Evolutionary conservation across 2,113 vertebrate genomes (phyloP).

Genomic region (Pachypanchax playfairii): DNA sequence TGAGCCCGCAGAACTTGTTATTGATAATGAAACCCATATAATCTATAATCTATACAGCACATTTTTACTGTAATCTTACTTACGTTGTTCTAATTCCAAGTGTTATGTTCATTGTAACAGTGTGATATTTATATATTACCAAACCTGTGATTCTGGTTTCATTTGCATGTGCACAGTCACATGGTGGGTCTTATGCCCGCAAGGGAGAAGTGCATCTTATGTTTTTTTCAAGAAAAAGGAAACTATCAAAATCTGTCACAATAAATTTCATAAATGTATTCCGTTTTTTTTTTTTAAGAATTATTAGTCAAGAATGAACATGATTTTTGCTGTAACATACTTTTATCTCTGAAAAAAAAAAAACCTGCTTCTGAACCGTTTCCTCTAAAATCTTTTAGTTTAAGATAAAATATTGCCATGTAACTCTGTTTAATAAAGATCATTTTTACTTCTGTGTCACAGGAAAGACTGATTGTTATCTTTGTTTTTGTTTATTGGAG

Average conservation of each 20-base stretch:
- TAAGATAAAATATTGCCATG: too few relatives aligned
- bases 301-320: background rate
- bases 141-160: too few relatives aligned
- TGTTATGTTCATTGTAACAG: background rate
- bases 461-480: too few relatives aligned
- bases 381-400: background rate
- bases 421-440: too few relatives aligned
- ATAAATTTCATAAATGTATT: slow-evolving; percentile 13
- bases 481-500: too few relatives aligned
- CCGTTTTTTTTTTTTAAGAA: background rate
- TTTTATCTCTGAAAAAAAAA: background rate
- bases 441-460: too few relatives aligned
- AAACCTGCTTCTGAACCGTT: background rate
- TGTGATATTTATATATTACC: background rate
- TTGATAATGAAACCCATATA: too few relatives aligned
- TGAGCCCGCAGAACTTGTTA: slow-evolving; percentile 1
- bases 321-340: too few relatives aligned
- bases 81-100: background rate
- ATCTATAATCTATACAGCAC: too few relatives aligned
- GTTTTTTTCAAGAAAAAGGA: slow-evolving; percentile 2
- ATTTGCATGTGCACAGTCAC: background rate
- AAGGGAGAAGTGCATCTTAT: slow-evolving; percentile 1
- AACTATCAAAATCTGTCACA: background rate
- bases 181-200: background rate
- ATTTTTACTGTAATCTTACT: background rate